Evolutionary conservation across 2,797 vertebrate species (phyloP).

Genomic region (Scleropages formosus): DNA sequence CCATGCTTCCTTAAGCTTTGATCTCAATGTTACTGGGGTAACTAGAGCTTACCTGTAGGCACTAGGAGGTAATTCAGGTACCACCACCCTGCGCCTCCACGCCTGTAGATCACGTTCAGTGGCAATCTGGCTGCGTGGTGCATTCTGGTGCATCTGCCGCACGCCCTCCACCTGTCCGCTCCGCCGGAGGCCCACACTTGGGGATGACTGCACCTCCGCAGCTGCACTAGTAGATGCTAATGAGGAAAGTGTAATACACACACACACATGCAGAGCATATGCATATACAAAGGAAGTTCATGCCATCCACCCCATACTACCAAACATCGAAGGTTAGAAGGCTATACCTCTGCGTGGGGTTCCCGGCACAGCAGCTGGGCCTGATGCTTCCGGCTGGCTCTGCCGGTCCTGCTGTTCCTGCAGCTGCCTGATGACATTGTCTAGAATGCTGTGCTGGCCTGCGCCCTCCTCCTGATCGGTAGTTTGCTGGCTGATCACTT

Average conservation of each 20-base stretch:
- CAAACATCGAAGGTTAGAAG: neutral
- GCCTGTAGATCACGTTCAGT: slow-evolving; percentile 91
- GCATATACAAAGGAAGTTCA: too few species aligned
- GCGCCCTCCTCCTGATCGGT: slow-evolving; percentile 75
- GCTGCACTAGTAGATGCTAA: slow-evolving; percentile 82
- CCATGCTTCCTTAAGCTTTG: neutral
- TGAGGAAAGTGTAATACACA: neutral
- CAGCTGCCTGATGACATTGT: slow-evolving; percentile 84
- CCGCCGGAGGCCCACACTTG: slow-evolving; percentile 88
- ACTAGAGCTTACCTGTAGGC: slow-evolving; percentile 70
- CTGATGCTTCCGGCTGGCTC: slow-evolving; percentile 49
- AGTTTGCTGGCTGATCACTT: slow-evolving; percentile 93
- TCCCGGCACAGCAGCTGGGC: slow-evolving; percentile 57
- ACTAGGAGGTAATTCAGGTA: slow-evolving; percentile 81
- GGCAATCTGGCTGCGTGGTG: slow-evolving; percentile 92
- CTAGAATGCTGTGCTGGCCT: slow-evolving; percentile 75
- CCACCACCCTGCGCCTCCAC: slow-evolving; percentile 89
- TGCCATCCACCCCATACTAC: too few species aligned
- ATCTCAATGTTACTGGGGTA: neutral
- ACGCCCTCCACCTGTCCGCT: slow-evolving; percentile 96
- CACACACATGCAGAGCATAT: neutral
- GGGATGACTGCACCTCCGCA: slow-evolving; percentile 84
- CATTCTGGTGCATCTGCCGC: slow-evolving; percentile 94
- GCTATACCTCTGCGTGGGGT: slow-evolving; percentile 84
- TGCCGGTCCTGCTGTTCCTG: slow-evolving; percentile 80